Percentiles rank a stretch among this genome's conserved stretches.
Conservation (phyloP, 2,888 invertebrate genomes). For the Cistogaster globosa region DNA sequence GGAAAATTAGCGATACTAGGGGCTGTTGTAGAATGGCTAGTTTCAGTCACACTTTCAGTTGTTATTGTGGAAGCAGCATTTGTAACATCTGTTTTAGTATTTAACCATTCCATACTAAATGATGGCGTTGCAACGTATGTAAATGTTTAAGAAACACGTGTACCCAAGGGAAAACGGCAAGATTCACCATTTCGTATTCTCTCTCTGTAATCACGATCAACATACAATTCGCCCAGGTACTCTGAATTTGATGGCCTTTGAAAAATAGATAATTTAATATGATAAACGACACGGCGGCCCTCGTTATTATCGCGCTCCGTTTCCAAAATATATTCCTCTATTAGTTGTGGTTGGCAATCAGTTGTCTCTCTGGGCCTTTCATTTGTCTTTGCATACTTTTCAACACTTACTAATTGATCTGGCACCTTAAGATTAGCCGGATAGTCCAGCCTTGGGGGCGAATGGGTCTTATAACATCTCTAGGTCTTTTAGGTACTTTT, state of each 20-base stretch:
- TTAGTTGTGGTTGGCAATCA: constrained; percentile 88
- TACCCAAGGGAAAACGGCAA: constrained; percentile 89
- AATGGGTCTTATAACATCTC: constrained; percentile 86
- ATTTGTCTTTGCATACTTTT: constrained; percentile 83
- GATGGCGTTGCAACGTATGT: too few species aligned
- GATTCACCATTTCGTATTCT: constrained; percentile 91
- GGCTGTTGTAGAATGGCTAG: too few species aligned
- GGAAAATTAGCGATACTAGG: too few species aligned
- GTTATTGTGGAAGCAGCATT: too few species aligned
- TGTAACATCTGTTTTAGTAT: too few species aligned
- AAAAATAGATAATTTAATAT: constrained; percentile 93
- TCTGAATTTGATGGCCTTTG: constrained; percentile 94
- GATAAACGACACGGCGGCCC: constrained; percentile 87
- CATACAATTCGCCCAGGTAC: constrained; percentile 94
- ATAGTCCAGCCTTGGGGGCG: constrained; percentile 87
- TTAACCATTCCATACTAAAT: too few species aligned
- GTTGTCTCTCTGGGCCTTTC: constrained; percentile 82
- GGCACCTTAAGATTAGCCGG: constrained; percentile 85
- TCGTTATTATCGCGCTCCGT: constrained; percentile 88
- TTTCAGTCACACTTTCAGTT: too few species aligned
- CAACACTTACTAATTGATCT: constrained; percentile 80
- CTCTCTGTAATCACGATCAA: constrained; percentile 91
- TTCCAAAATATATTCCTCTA: constrained; percentile 95
- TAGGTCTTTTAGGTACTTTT: constrained; percentile 80
- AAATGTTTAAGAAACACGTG: too few species aligned